Conservation (phyloP, 2,797 vertebrate genomes). For the Euthynnus affinis region DNA sequence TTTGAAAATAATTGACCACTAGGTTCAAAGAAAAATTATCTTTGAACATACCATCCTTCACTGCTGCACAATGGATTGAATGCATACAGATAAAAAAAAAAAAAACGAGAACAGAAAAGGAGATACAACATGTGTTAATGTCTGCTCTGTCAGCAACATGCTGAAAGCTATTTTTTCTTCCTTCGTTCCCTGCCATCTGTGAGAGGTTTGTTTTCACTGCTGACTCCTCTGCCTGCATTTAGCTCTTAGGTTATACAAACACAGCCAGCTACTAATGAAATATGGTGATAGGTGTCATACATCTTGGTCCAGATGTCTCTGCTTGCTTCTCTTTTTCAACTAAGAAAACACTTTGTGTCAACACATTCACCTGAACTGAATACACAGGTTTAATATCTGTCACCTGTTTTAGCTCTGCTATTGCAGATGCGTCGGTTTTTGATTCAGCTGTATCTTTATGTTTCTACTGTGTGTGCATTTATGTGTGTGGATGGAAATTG, state of each 20-base stretch:
- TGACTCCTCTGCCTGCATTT: conserved; percentile 54
- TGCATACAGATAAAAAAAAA: conserved; percentile 4
- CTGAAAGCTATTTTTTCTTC: conserved; percentile 51
- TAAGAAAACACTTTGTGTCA: conserved; percentile 40
- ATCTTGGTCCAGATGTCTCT: conserved; percentile 20
- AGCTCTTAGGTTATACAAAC: conserved; percentile 59
- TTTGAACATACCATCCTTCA: background rate
- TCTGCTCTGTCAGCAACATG: conserved; percentile 57
- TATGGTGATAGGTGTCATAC: conserved; percentile 46
- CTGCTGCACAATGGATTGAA: conserved; percentile 9
- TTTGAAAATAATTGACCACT: conserved; percentile 42
- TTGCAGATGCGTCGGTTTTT: background rate
- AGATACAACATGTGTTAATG: conserved; percentile 45
- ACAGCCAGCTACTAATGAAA: conserved; percentile 59
- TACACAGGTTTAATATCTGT: conserved; percentile 22
- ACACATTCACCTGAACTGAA: conserved; percentile 26
- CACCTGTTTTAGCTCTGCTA: conserved; percentile 12
- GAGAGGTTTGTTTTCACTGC: conserved; percentile 52
- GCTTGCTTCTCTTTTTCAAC: conserved; percentile 15
- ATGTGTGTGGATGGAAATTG: too few species aligned
- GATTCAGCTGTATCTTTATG: background rate
- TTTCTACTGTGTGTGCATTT: background rate
- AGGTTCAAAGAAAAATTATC: conserved; percentile 30
- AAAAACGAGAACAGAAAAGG: conserved; percentile 1
- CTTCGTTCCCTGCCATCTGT: conserved; percentile 51